Percentiles rank a stretch among this genome's conserved stretches.
phyloP scores from a whole-genome alignment of 23 tunicate genomes.

The Halocynthia roretzi region DNA sequence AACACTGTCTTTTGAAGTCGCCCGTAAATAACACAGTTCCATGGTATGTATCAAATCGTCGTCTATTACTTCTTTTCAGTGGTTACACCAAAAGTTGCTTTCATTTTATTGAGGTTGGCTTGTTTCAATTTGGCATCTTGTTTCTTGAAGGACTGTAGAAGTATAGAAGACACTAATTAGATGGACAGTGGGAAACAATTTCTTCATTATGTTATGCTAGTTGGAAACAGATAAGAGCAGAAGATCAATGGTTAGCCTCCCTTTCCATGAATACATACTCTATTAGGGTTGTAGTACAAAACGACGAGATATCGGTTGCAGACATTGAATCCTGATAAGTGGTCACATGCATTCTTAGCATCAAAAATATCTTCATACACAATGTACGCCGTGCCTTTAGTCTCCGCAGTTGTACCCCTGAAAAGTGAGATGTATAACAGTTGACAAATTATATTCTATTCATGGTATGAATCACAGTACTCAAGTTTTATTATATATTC shows the following conservation, averaged over 20 bases:
- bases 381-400: conserved; percentile 97
- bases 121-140: conserved; percentile 89
- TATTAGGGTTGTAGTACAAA: conserved; percentile 88
- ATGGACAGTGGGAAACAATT: not conserved
- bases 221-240: not conserved
- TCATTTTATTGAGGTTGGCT: conserved; percentile 72
- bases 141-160: conserved; percentile 82
- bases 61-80: conserved; percentile 33
- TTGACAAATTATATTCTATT: not conserved
- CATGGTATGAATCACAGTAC: too few relatives aligned
- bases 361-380: conserved; percentile 98
- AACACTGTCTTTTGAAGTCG: too few relatives aligned
- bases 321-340: conserved; percentile 95
- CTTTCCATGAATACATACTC: conserved; percentile 44
- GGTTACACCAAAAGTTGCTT: conserved; percentile 86
- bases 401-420: conserved; percentile 91
- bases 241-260: not conserved
- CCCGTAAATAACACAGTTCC: too few relatives aligned
- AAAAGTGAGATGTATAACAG: not conserved
- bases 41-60: too few relatives aligned
- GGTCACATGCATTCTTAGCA: conserved; percentile 99
- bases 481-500: too few relatives aligned
- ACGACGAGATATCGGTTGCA: conserved; percentile 97
- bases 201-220: not conserved
- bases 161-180: not conserved